Evolutionary conservation across 53 echinoderm and acorn worm genomes (phyloP).

Genomic region (Crossaster papposus): DNA sequence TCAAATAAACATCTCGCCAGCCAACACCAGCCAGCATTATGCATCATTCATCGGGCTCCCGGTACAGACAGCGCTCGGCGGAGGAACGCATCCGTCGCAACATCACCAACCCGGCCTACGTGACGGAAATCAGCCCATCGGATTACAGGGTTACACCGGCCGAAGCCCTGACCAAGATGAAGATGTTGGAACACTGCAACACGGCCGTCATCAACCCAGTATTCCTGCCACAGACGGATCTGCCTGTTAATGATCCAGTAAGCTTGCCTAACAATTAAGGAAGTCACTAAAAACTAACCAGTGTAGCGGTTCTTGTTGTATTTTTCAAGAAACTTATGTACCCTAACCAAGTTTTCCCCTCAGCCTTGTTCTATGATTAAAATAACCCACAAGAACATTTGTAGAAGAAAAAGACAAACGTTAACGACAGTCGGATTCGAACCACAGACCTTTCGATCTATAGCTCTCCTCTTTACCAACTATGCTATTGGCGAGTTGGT

Average conservation of each 20-base stretch:
- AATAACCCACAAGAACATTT: too few relatives aligned
- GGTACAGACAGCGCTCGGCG: conserved; percentile 54
- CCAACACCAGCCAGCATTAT: conserved; percentile 33
- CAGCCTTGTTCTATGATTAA: too few relatives aligned
- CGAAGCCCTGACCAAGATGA: conserved; percentile 90
- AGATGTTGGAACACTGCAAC: conserved; percentile 88
- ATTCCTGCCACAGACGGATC: conserved; percentile 80
- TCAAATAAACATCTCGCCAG: neutral
- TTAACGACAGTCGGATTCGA: too few relatives aligned
- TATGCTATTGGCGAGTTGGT: too few relatives aligned
- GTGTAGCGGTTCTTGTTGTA: too few relatives aligned
- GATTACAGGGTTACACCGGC: conserved; percentile 81
- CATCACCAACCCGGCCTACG: conserved; percentile 92
- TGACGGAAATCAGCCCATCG: conserved; percentile 84
- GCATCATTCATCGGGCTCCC: conserved; percentile 51
- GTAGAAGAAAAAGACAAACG: too few relatives aligned
- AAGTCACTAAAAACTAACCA: too few relatives aligned
- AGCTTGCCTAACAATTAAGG: conserved; percentile 2
- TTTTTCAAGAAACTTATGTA: too few relatives aligned
- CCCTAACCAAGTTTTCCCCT: too few relatives aligned
- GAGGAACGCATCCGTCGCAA: conserved; percentile 63
- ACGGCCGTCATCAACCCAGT: conserved; percentile 86
- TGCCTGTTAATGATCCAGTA: conserved; percentile 80
- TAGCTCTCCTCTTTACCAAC: too few relatives aligned
- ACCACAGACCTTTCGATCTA: too few relatives aligned